Conservation (phyloP, 2,888 invertebrate species). For the Amphipoea oculea region DNA sequence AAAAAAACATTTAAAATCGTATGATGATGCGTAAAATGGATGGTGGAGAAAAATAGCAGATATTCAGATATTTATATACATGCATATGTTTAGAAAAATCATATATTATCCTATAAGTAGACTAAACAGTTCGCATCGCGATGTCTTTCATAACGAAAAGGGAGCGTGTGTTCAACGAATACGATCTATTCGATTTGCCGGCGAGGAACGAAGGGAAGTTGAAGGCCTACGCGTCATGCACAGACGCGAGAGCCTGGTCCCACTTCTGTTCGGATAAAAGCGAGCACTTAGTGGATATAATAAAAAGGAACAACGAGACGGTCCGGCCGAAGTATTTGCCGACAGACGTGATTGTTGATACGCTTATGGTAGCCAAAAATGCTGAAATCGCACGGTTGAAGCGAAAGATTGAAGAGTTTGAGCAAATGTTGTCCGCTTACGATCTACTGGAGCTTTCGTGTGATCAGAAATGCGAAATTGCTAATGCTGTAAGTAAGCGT, state of each 20-base stretch:
- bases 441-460: slow-evolving; percentile 84
- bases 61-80: slow-evolving; percentile 72
- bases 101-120: slow-evolving; percentile 72
- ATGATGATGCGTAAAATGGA: slow-evolving; percentile 83
- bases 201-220: slow-evolving; percentile 89
- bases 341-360: slow-evolving; percentile 85
- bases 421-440: slow-evolving; percentile 84
- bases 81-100: slow-evolving; percentile 77
- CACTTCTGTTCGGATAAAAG: slow-evolving; percentile 89
- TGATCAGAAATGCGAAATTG: slow-evolving; percentile 86
- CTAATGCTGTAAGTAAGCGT: slow-evolving; percentile 79
- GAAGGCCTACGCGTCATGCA: slow-evolving; percentile 90
- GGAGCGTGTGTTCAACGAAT: slow-evolving; percentile 87
- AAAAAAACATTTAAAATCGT: slow-evolving; percentile 78
- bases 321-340: slow-evolving; percentile 84
- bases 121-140: slow-evolving; percentile 68
- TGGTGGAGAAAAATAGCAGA: slow-evolving; percentile 79
- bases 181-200: slow-evolving; percentile 85
- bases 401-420: slow-evolving; percentile 86
- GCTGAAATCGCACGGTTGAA: slow-evolving; percentile 87
- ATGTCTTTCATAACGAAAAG: slow-evolving; percentile 89
- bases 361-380: slow-evolving; percentile 87
- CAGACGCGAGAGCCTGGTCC: slow-evolving; percentile 91
- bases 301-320: slow-evolving; percentile 85
- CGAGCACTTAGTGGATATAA: slow-evolving; percentile 90